A percentile compares a stretch with the other conserved stretches of the same genome.
Conservation (phyloP, 2,113 vertebrate genomes). For the Leuciscus idus region DNA sequence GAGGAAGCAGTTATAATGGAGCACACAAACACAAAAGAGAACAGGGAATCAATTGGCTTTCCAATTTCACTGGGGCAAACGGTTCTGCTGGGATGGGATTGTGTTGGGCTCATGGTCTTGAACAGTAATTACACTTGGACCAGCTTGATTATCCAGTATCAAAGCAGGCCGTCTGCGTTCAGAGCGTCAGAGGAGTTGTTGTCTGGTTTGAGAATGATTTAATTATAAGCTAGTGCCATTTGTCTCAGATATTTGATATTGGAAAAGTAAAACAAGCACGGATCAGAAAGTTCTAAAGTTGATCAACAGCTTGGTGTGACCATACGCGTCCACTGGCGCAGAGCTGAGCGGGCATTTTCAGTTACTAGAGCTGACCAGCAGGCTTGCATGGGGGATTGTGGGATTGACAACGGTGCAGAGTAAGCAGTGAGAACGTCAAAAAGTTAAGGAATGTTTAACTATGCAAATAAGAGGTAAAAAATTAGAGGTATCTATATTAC, state of each 20-base stretch:
- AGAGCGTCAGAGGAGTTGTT: not conserved
- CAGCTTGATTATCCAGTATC: slow-evolving; percentile 17
- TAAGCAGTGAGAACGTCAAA: not conserved
- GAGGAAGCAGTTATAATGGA: slow-evolving; percentile 41
- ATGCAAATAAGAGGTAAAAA: not conserved
- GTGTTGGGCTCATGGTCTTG: slow-evolving; percentile 18
- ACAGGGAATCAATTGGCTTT: slow-evolving; percentile 45
- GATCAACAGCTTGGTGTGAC: slow-evolving; percentile 4
- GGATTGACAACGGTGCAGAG: not conserved
- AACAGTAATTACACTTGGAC: slow-evolving; percentile 25
- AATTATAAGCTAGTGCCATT: slow-evolving; percentile 18
- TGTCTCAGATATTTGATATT: slow-evolving; percentile 1
- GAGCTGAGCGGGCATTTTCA: not conserved
- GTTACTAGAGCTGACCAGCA: not conserved
- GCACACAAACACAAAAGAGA: slow-evolving; percentile 34
- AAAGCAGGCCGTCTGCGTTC: not conserved
- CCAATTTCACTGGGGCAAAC: slow-evolving; percentile 30
- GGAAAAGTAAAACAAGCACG: not conserved
- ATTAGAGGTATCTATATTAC: not conserved
- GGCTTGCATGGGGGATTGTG: not conserved
- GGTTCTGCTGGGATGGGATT: slow-evolving; percentile 1
- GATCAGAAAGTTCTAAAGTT: not conserved
- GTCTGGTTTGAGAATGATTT: not conserved
- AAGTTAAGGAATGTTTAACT: not conserved
- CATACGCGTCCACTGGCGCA: not conserved